Evolutionary conservation across 1,140 invertebrate species (phyloP), one percentile per base, ranked within the genome.

Genomic region (Eciton burchellii): DNA sequence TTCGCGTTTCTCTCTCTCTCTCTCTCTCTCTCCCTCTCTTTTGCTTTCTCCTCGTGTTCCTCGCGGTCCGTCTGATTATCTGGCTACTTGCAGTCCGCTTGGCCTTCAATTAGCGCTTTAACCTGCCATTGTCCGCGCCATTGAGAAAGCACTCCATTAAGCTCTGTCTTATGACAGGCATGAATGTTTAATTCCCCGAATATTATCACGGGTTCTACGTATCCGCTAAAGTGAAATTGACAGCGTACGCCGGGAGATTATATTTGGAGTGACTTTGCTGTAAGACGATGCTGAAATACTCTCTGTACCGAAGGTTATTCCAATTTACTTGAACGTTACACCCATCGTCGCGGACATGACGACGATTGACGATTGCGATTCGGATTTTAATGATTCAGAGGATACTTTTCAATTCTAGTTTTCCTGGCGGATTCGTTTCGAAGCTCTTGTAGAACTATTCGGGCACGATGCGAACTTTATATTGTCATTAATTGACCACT

Each of bases 141-240:
- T 66, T 77, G 62, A 66, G 74, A 77, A 77, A 66, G 49, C n/a
- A 19, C 62, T 66, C 62, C 60, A 45, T 77, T 77, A 54, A 77
- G 47, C 54, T 66, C 60, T 12, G 6, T 77, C 62, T 77, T 26
- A 26, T 66, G 35, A 35, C 35, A 54, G 21, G 21, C 54, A 77
- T 77, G 62, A 77, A 77, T 41, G 49, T 45, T 66, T 66, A 66
- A 77, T 66, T 43, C n/a, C 41, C 21, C 21, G 74, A 56, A 77
- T 77, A 77, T 54, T 54, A 66, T 66, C 66, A 77, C 24, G 74
- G 66, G 49, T 66, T 66, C 63, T 29, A 41, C 26, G 57, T 73
- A 35, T 62, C 24, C 19, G 14, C 43, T 62, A 47, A 73, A 56
- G 11, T 47, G 71, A 59, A 35, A 62, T 49, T 74, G 72, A 62